Percentiles rank a stretch among this genome's conserved stretches.
Evolutionary conservation across 2,797 vertebrate genomes (phyloP).

Genomic region (Channa striata): DNA sequence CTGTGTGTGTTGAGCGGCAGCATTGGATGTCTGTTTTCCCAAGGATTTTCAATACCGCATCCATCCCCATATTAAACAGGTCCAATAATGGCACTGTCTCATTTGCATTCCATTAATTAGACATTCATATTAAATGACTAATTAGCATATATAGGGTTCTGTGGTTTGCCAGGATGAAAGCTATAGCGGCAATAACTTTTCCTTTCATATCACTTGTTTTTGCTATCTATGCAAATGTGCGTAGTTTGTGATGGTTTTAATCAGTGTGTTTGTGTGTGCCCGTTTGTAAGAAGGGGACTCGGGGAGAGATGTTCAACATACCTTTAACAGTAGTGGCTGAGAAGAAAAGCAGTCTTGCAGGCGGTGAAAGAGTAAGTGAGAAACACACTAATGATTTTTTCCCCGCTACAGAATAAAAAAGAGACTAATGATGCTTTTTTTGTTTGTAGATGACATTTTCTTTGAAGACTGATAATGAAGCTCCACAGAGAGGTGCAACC

Average conservation of each 20-base stretch:
- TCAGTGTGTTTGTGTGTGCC: constrained; percentile 56
- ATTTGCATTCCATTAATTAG: constrained; percentile 88
- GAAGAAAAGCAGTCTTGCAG: constrained; percentile 53
- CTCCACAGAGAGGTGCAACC: constrained; percentile 52
- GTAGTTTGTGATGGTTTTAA: constrained; percentile 73
- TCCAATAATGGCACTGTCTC: constrained; percentile 77
- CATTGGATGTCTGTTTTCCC: constrained; percentile 70
- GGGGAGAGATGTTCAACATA: constrained; percentile 35
- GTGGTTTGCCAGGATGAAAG: constrained; percentile 76
- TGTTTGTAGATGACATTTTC: constrained; percentile 70
- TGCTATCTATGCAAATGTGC: constrained; percentile 76
- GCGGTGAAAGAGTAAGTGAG: constrained; percentile 38
- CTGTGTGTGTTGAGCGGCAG: constrained; percentile 55
- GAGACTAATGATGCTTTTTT: constrained; percentile 66
- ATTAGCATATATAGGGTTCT: constrained; percentile 82
- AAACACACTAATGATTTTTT: constrained; percentile 63
- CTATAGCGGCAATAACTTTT: constrained; percentile 77
- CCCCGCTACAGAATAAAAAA: constrained; percentile 41
- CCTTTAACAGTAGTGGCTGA: constrained; percentile 37
- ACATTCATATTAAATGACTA: constrained; percentile 78
- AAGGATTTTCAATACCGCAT: constrained; percentile 71
- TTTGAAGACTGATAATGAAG: constrained; percentile 71
- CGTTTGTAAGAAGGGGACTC: constrained; percentile 26
- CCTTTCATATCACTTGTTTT: constrained; percentile 75
- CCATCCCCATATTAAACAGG: constrained; percentile 79